phyloP scores from a whole-genome alignment of 2,797 vertebrate species.

The Cheirogaleus major region DNA sequence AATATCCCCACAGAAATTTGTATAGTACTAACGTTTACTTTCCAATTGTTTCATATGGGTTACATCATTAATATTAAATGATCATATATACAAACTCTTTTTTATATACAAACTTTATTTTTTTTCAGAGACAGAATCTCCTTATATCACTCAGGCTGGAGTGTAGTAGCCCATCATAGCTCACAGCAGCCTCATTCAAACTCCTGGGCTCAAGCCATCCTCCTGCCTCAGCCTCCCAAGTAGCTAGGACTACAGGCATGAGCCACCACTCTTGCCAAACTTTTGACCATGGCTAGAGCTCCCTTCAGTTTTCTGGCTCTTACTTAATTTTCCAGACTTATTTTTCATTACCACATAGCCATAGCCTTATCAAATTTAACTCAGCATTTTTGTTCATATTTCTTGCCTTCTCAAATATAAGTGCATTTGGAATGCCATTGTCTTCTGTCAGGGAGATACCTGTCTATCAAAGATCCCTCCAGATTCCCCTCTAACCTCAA shows the following conservation, averaged over 20 bases:
- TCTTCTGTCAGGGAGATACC: background rate
- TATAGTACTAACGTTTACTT: background rate
- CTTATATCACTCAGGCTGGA: background rate
- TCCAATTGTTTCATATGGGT: background rate
- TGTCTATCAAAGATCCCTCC: background rate
- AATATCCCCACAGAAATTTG: background rate
- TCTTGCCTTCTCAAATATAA: background rate
- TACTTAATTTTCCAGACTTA: background rate
- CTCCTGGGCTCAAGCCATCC: too few relatives aligned
- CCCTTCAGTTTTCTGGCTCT: background rate
- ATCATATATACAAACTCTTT: background rate
- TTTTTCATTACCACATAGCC: background rate
- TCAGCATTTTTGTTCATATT: background rate
- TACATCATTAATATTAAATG: constrained; percentile 2
- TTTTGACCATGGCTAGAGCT: background rate
- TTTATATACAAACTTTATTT: background rate
- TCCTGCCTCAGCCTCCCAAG: too few relatives aligned
- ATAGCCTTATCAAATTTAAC: background rate
- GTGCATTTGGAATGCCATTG: background rate
- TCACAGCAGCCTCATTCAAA: background rate
- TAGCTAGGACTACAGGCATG: too few relatives aligned
- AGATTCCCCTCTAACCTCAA: background rate
- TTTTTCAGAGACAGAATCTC: background rate
- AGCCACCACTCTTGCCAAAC: background rate
- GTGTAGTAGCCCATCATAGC: background rate